Evolutionary conservation across 2,797 vertebrate species (phyloP), one percentile per base, ranked within the genome.

Genomic region (Sebastes taczanowskii): DNA sequence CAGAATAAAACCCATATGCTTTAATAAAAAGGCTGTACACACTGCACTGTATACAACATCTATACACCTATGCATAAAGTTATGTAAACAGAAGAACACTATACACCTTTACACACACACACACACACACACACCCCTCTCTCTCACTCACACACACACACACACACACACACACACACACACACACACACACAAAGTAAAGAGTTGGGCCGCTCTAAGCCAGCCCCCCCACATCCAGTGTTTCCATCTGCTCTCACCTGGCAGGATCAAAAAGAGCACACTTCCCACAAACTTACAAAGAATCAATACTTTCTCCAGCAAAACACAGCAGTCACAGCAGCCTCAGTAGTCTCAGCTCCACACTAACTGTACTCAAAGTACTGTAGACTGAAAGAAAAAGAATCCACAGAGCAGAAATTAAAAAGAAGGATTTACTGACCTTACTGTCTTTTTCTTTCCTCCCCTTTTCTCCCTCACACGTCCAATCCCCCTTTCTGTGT

Each of bases 251-350:
- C 93, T 92, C 90, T 90, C 94, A 94, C 92, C 95, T 95, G 93
- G 91, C 91, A 93, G 93, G 92, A 93, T 95, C 93, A 94, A 92
- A 95, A 92, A 84, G 79, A 95, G 86, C 93, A 94, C 92, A 94
- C 93, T 94, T 94, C 93, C 93, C 92, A 95, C 95, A 95, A 96
- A 96, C 95, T 95, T 96, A 83, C 78, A 87, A 87, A 91, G 90
- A 95, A 96, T 96, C 95, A 95, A 96, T 96, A 96, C 89, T 95
- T 95, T 94, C 88, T 93, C 88, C 89, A 93, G 89, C 91, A 90
- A 92, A 93, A 93, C 88, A 86, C 91, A 92, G 88, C 88, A 92
- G 86, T 64, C 84, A 88, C 80, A 90, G 86, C 71, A 83, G 82
- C 78, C 80, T 85, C 85, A 38, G 35, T 38, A 85, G 90, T 78